These are phyloP conservation scores for Thrips palmi DNA, from an alignment of 1,140 invertebrate genomes.

Conservation along the genomic window DNA sequence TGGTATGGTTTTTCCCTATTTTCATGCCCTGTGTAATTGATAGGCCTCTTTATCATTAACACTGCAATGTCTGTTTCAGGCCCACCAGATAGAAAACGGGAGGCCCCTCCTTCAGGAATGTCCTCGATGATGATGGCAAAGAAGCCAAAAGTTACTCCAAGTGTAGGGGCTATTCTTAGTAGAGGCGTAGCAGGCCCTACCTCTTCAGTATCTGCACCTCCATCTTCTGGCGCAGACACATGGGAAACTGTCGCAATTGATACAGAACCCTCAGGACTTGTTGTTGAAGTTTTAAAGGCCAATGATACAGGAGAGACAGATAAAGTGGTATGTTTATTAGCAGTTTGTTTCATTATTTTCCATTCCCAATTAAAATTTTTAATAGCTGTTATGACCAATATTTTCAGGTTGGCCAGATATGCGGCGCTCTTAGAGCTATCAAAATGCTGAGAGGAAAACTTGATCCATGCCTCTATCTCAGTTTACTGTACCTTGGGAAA, in stretches of 20 bases:
- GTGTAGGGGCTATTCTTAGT: constrained; percentile 16
- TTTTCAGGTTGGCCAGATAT: constrained; percentile 23
- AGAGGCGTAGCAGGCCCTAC: constrained; percentile 22
- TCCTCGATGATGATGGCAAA: too few relatives aligned
- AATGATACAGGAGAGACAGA: constrained; percentile 40
- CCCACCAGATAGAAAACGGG: constrained; percentile 7
- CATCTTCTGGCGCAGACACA: constrained; percentile 23
- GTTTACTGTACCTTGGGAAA: constrained; percentile 66
- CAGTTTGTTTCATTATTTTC: constrained; percentile 7
- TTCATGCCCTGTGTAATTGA: background rate
- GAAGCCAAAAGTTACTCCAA: constrained; percentile 24
- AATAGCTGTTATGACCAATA: background rate
- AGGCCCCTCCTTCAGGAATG: constrained; percentile 23
- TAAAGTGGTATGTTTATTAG: constrained; percentile 30
- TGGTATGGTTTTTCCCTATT: constrained; percentile 20
- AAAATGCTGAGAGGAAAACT: constrained; percentile 55
- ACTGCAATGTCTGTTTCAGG: constrained; percentile 4
- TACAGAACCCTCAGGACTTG: constrained; percentile 36
- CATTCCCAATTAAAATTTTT: constrained; percentile 1
- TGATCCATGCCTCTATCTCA: constrained; percentile 56
- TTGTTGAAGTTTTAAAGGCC: constrained; percentile 34
- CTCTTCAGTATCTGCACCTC: constrained; percentile 2
- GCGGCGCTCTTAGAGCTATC: constrained; percentile 43
- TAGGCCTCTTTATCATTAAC: background rate
- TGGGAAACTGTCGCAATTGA: constrained; percentile 37